Evolutionary conservation across 2,113 vertebrate genomes (phyloP).

Genomic region (Oncorhynchus mykiss): DNA sequence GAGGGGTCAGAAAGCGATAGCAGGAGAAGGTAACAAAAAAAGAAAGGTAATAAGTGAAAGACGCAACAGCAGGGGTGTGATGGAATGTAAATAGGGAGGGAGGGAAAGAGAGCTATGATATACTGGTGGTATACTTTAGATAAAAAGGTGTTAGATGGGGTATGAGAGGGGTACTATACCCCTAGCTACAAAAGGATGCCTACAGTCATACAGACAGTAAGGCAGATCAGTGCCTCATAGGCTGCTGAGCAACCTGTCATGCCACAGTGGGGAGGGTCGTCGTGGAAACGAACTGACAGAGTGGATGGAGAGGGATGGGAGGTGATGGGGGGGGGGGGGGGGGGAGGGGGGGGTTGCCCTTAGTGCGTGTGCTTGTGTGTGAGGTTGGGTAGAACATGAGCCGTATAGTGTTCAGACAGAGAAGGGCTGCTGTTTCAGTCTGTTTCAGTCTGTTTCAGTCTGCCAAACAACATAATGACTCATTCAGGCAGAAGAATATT

Average conservation of each 20-base stretch:
- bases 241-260: conserved; percentile 70
- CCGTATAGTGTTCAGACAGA: conserved; percentile 76
- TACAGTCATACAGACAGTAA: not conserved
- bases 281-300: conserved; percentile 72
- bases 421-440: conserved; percentile 68
- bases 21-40: not conserved
- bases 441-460: conserved; percentile 74
- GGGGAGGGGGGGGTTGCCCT: not conserved
- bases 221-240: conserved; percentile 62
- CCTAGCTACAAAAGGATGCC: not conserved
- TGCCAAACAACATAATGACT: conserved; percentile 90
- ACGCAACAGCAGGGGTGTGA: conserved; percentile 5
- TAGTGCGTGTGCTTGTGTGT: conserved; percentile 30
- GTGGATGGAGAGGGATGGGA: conserved; percentile 35
- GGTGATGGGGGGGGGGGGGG: not conserved
- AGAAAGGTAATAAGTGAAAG: not conserved
- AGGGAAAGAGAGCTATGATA: not conserved
- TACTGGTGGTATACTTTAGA: not conserved
- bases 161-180: not conserved
- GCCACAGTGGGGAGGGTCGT: conserved; percentile 75
- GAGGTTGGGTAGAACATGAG: conserved; percentile 34
- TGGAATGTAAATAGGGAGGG: conserved; percentile 17
- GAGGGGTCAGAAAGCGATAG: not conserved
- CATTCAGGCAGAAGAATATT: conserved; percentile 94
- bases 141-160: no score